phyloP scores from a whole-genome alignment of 30 jellyfish, hydroid and myxozoan species.

The Cassiopea xamachana region DNA sequence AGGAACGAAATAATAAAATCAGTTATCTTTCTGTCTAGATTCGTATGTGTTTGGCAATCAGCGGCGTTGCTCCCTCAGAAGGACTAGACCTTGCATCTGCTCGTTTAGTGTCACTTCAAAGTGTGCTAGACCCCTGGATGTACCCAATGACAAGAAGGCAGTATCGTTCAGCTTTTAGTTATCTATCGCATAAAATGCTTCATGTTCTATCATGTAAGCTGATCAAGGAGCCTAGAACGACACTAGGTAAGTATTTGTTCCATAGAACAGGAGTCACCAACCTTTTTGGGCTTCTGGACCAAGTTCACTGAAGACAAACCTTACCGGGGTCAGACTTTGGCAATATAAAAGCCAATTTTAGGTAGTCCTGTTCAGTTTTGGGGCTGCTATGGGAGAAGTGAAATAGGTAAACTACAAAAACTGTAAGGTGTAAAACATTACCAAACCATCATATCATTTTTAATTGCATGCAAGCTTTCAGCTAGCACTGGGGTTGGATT shows the following conservation, averaged over 20 bases:
- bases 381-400: no score
- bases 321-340: no score
- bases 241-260: slow-evolving; percentile 58
- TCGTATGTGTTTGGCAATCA: slow-evolving; percentile 37
- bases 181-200: slow-evolving; percentile 6
- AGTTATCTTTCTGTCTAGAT: slow-evolving; percentile 2
- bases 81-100: slow-evolving; percentile 68
- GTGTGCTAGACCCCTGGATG: slow-evolving; percentile 88
- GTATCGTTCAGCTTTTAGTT: slow-evolving; percentile 66
- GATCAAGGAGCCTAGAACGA: slow-evolving; percentile 43
- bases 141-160: slow-evolving; percentile 77
- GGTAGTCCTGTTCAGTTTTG: no score
- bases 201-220: slow-evolving; percentile 48
- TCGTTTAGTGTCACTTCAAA: slow-evolving; percentile 83
- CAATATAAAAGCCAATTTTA: no score
- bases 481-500: no score
- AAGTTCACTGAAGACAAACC: no score
- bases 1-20: background rate
- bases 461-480: no score
- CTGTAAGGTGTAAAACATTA: no score
- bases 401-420: no score
- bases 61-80: slow-evolving; percentile 35
- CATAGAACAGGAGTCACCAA: no score
- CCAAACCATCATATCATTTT: no score
- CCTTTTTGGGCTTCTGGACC: no score